A percentile compares a stretch with the other conserved stretches of the same genome.
These are phyloP conservation scores for Steinernema feltiae DNA, from an alignment of 1,140 invertebrate genomes.

Conservation along the genomic window DNA sequence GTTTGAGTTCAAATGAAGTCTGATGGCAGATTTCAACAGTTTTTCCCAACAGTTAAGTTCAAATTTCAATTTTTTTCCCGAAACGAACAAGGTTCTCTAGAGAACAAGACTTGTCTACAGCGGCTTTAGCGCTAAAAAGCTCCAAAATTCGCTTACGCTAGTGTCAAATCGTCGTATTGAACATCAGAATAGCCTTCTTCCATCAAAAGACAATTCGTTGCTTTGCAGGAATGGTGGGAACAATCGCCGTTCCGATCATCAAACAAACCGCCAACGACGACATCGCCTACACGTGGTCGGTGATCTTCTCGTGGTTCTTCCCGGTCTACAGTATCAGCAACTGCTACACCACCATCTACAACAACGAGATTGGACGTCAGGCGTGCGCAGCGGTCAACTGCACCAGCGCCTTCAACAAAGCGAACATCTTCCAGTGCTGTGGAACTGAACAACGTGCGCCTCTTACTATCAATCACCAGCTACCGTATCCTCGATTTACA, in stretches of 20 bases:
- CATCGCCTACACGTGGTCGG: conserved; percentile 33
- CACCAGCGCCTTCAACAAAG: conserved; percentile 8
- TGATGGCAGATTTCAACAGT: too few relatives aligned
- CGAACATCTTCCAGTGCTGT: conserved; percentile 30
- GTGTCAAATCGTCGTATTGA: too few relatives aligned
- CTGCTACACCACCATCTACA: conserved; percentile 39
- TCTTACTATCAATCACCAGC: not conserved
- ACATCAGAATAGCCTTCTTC: too few relatives aligned
- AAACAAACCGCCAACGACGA: conserved; percentile 33
- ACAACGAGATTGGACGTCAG: conserved; percentile 39
- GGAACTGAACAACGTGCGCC: conserved; percentile 14
- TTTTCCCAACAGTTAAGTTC: too few relatives aligned
- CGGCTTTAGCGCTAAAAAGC: too few relatives aligned
- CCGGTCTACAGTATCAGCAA: conserved; percentile 44
- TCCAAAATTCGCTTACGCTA: too few relatives aligned
- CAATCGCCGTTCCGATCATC: conserved; percentile 50
- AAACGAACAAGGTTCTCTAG: too few relatives aligned
- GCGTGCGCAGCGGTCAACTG: conserved; percentile 38
- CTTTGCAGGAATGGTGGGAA: conserved; percentile 46
- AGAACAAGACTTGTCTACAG: too few relatives aligned
- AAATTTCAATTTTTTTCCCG: too few relatives aligned
- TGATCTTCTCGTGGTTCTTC: conserved; percentile 44
- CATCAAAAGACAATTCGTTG: too few relatives aligned
- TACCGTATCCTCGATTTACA: conserved; percentile 18
- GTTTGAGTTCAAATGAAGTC: too few relatives aligned